Conservation (phyloP, 1,140 invertebrate species). For the Dolichoris vasculosae region DNA sequence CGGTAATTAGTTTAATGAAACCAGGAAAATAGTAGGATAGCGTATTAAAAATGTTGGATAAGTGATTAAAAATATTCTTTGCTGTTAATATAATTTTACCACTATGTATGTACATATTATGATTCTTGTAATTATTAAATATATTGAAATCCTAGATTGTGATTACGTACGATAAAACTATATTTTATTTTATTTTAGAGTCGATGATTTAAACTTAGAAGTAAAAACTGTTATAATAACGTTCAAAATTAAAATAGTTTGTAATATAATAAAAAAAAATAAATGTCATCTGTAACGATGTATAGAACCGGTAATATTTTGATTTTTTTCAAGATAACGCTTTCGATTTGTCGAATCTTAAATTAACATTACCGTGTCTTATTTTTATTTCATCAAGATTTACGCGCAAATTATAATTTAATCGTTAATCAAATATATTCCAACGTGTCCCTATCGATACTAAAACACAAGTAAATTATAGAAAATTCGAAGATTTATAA, state of each 20-base stretch:
- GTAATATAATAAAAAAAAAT: no score
- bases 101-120: not conserved
- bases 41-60: no score
- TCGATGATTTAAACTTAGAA: not conserved
- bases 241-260: not conserved
- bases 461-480: not conserved
- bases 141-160: not conserved
- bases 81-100: not conserved
- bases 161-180: not conserved
- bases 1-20: constrained; percentile 6
- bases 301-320: no score
- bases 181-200: not conserved
- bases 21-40: not conserved
- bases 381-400: no score
- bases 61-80: not conserved
- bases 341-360: no score
- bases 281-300: no score
- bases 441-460: not conserved
- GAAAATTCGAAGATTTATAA: not conserved
- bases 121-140: not conserved
- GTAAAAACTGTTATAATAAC: not conserved
- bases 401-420: no score
- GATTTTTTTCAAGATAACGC: no score
- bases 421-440: not conserved
- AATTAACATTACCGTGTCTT: no score